A percentile compares a stretch with the other conserved stretches of the same genome.
phyloP scores from a whole-genome alignment of 1,140 invertebrate genomes.

The Vanessa atalanta region DNA sequence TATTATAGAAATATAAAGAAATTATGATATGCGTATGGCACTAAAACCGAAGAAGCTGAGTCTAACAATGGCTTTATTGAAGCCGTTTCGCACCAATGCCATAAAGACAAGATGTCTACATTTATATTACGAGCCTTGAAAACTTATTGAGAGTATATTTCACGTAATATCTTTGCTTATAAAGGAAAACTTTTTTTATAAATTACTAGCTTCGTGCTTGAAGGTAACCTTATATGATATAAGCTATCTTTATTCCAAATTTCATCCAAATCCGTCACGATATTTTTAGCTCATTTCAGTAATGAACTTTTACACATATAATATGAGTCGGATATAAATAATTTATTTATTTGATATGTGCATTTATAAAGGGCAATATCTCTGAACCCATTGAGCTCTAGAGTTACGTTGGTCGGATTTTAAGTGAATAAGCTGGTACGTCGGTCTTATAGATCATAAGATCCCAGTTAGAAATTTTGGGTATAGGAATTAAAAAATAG shows the following conservation, averaged over 20 bases:
- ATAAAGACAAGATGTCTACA: constrained; percentile 64
- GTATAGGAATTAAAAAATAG: too few relatives aligned
- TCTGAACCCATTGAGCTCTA: too few relatives aligned
- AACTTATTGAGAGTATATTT: constrained; percentile 32
- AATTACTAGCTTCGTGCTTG: not conserved
- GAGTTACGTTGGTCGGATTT: too few relatives aligned
- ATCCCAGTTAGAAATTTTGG: too few relatives aligned
- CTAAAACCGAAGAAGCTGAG: constrained; percentile 40
- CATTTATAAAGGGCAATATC: not conserved
- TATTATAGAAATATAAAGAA: constrained; percentile 18
- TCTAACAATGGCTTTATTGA: constrained; percentile 54
- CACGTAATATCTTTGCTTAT: not conserved
- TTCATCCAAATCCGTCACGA: too few relatives aligned
- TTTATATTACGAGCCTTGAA: constrained; percentile 45
- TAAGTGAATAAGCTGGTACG: too few relatives aligned
- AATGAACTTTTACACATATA: too few relatives aligned
- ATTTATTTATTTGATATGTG: too few relatives aligned
- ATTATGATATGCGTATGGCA: constrained; percentile 37
- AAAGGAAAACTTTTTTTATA: constrained; percentile 4
- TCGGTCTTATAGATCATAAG: too few relatives aligned
- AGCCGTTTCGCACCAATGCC: constrained; percentile 39
- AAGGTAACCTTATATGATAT: not conserved
- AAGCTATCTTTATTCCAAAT: too few relatives aligned
- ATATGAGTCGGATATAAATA: too few relatives aligned
- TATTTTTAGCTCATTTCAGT: too few relatives aligned